These are phyloP conservation scores for Lathamus discolor DNA, from an alignment of 2,113 vertebrate genomes.

Conservation along the genomic window DNA sequence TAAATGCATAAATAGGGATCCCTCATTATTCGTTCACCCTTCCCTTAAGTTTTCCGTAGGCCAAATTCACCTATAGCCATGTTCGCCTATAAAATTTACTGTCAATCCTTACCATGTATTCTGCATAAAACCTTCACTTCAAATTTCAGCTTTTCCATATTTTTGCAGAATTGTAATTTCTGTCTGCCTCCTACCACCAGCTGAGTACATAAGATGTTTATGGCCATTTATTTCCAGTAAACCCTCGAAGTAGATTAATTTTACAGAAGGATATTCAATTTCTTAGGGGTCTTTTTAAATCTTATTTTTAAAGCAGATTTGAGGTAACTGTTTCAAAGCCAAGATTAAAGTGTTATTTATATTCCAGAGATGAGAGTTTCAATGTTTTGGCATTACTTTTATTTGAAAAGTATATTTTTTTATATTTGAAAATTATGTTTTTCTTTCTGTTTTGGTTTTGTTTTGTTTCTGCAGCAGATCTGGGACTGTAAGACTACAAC, in stretches of 20 bases:
- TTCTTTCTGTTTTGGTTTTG: slow-evolving; percentile 34
- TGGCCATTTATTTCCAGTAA: slow-evolving; percentile 78
- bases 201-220: slow-evolving; percentile 85
- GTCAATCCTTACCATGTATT: slow-evolving; percentile 52
- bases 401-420: neutral
- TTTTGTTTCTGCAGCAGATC: slow-evolving; percentile 49
- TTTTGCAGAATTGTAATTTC: slow-evolving; percentile 75
- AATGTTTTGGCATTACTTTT: slow-evolving; percentile 51
- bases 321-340: slow-evolving; percentile 62
- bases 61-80: slow-evolving; percentile 54
- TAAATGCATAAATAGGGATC: slow-evolving; percentile 37
- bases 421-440: no score
- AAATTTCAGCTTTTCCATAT: slow-evolving; percentile 56
- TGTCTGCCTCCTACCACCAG: slow-evolving; percentile 75
- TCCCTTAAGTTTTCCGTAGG: slow-evolving; percentile 53
- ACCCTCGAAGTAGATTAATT: slow-evolving; percentile 87
- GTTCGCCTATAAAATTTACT: slow-evolving; percentile 67
- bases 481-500: slow-evolving; percentile 57
- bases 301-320: slow-evolving; percentile 58
- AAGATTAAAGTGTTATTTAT: slow-evolving; percentile 60
- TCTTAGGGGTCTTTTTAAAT: slow-evolving; percentile 60
- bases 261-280: slow-evolving; percentile 64
- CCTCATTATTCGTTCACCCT: slow-evolving; percentile 73
- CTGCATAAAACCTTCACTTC: slow-evolving; percentile 43
- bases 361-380: slow-evolving; percentile 58